phyloP scores from a whole-genome alignment of 2,888 invertebrate genomes.

The Pammene fasciana region DNA sequence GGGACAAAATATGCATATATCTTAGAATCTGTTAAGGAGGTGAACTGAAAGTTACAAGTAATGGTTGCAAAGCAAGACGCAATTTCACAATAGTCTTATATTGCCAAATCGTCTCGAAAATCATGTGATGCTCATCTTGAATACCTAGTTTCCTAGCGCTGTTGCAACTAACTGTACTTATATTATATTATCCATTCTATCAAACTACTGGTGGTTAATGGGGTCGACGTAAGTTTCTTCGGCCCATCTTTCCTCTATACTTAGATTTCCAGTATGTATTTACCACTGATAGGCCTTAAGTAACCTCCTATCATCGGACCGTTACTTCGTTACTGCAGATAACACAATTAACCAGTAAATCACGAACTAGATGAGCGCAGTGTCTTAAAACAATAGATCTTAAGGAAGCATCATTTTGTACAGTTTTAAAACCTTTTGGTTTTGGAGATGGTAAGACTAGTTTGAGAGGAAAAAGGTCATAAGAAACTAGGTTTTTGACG shows the following conservation, averaged over 20 bases:
- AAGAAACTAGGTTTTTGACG: not conserved
- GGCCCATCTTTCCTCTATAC: not conserved
- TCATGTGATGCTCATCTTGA: too few relatives aligned
- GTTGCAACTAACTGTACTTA: too few relatives aligned
- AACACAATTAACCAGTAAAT: conserved; percentile 61
- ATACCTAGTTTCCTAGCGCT: too few relatives aligned
- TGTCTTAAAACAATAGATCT: not conserved
- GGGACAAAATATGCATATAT: too few relatives aligned
- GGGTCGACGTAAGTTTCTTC: too few relatives aligned
- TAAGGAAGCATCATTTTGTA: not conserved
- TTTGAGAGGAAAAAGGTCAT: not conserved
- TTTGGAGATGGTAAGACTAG: not conserved
- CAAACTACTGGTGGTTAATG: too few relatives aligned
- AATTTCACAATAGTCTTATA: too few relatives aligned
- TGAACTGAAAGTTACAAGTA: too few relatives aligned
- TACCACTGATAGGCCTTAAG: conserved; percentile 4
- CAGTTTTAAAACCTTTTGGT: not conserved
- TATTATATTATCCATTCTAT: too few relatives aligned
- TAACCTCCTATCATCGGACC: conserved; percentile 18
- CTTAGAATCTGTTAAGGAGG: too few relatives aligned
- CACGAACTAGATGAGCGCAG: conserved; percentile 50
- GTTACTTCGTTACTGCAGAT: conserved; percentile 42
- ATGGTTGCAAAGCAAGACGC: too few relatives aligned
- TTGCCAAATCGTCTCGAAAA: too few relatives aligned
- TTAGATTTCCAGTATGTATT: not conserved